Base-by-base conservation (phyloP, 2,113 vertebrate species). In the Helogale parvula region DNA sequence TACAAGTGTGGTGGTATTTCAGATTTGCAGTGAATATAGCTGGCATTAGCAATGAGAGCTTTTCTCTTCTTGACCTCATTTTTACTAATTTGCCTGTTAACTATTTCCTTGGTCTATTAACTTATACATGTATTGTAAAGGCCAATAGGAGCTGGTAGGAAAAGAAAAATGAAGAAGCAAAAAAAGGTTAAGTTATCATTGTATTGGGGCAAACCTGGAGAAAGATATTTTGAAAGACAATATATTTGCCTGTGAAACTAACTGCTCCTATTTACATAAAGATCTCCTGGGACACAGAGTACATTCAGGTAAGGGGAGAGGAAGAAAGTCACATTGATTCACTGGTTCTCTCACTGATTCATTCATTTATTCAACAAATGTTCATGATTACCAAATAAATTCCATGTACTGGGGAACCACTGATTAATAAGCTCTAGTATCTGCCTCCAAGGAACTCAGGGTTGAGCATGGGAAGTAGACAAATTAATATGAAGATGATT, bases 1-100 rank as follows among this genome's bases (percentile, higher is more conserved):
- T 94, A 86, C 47, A 96, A 93, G 79, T 77, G 38, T 96, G 57
- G 74, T 97, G 90, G 33, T 93, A 96, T 97, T 98, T 97, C 95
- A 90, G 38, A 89, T 91, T 82, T 86, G 9, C 10, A 45, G 5
- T 60, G 52, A 86, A 86, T 89, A n/a, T 50, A 54, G 17, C 72
- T 96, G 17, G 79, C 65, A 89, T 79, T 86, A 97, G 60, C 47
- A 90, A 72, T 63, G 92, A 76, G 35, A 21, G 2, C 74, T 97
- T 81, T 90, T 90, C 65, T 95, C 66, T 96, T 94, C n/a, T 92
- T 97, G 88, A 94, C 86, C 92, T 94, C 63, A 69, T 94, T 94
- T 41, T 94, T 97, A 69, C 47, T 79, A 71, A 96, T 94, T 96
- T 94, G 86, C 83, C 85, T 94, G 77, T 89, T 97, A 80, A 74